Base-by-base conservation (phyloP, 2,113 vertebrate species). In the Dromas ardeola region DNA sequence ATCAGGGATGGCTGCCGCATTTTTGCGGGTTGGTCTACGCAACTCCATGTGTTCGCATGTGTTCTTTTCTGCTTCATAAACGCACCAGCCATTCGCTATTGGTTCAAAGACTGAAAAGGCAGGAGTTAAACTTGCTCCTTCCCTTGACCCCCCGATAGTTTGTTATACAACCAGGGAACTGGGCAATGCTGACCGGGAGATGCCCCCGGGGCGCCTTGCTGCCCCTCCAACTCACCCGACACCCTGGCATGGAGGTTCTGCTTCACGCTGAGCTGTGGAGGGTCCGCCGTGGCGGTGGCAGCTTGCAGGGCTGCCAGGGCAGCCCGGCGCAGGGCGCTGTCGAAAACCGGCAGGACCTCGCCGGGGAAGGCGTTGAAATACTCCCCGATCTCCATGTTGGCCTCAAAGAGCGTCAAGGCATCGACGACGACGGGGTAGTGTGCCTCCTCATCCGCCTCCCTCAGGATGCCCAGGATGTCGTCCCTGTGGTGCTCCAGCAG, bases 371-470 rank as follows among this genome's bases (percentile, higher is more conserved):
- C 97, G 6, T 98, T 99, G 97, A 99, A 99, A 95, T 98, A 99
- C 70, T 99, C 99, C 25, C 98, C 99, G 43, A 99, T 98, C 98
- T 99, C 99, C 99, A 99, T 99, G 91, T 99, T 99, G 77, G 99
- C 98, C 96, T 99, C 99, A 42, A 99, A 99, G 87, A 99, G 98
- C 3, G 98, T 99, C 99, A 99, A 98, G 79, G 99, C 99, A 22
- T 99, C 99, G 34, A 99, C 94, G n/a, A 99, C 95, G 34, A 99
- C 90, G 3, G 99, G 65, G 40, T 98, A 99, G 95, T 99, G 99
- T 4, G 96, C 95, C 34, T 98, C 98, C 5, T 98, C 98, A 4
- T 98, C 96, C 1, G 50, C 53, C 49, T 98, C 98, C 90, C 97
- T 92, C 56, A 98, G 94, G 87, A 99, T 98, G 63, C 97, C 97